These are phyloP conservation scores for Enteromius argenteus DNA, from an alignment of 2,797 vertebrate genomes.

Conservation along the genomic window DNA sequence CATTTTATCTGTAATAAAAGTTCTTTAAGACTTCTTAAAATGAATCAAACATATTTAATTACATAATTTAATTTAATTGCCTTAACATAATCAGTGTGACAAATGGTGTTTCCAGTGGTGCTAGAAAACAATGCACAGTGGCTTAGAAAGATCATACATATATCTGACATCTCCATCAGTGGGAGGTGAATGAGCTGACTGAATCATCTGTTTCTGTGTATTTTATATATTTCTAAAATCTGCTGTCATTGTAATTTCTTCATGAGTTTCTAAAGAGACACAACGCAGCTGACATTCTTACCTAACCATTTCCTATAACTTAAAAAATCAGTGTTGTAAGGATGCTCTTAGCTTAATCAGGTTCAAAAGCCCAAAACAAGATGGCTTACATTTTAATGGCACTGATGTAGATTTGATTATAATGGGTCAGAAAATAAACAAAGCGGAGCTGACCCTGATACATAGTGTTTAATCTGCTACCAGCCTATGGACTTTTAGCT, in stretches of 20 bases:
- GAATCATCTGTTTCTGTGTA: background rate
- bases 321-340: background rate
- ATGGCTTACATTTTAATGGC: background rate
- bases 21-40: slow-evolving; percentile 3
- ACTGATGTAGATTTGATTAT: slow-evolving; percentile 15
- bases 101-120: background rate
- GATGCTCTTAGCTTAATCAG: background rate
- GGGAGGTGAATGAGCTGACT: slow-evolving; percentile 14
- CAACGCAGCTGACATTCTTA: background rate
- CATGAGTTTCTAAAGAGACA: background rate
- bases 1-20: background rate
- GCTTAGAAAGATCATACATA: background rate
- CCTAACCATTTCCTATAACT: background rate
- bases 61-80: background rate
- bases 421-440: background rate
- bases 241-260: background rate
- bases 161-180: slow-evolving; percentile 20
- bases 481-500: background rate
- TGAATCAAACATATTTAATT: background rate
- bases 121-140: background rate
- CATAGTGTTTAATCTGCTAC: background rate
- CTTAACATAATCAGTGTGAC: background rate
- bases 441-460: background rate
- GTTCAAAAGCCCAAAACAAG: slow-evolving; percentile 7
- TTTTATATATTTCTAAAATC: background rate